Evolutionary conservation across 2,113 vertebrate genomes (phyloP), one percentile per base, ranked within the genome.

Genomic region (Hepsetus odoe): DNA sequence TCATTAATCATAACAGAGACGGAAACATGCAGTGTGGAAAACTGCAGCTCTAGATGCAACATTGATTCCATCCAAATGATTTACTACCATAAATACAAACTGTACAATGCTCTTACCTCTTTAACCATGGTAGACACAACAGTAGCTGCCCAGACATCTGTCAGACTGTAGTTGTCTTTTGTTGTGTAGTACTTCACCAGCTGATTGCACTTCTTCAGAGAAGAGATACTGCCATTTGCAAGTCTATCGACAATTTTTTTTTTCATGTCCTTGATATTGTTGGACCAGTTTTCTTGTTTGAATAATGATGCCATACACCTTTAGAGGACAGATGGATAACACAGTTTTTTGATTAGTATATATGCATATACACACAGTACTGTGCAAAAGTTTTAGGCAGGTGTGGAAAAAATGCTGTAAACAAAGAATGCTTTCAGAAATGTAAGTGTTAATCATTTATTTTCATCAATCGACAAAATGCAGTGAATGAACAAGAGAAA

Each of bases 261-360:
- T 74, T 28, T 61, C 22, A 74, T 26, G 13, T 22, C n/a, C 8
- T 74, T 26, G 6, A 64, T 24, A 13, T 30, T 30, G 18, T 1
- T 62, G 58, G 72, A 74, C 72, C 72, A 74, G 24, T 62, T 26
- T 46, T 38, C 20, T 28, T 74, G 16, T 46, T 74, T 13, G 26
- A 62, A 74, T 30, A 62, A 61, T 8, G 72, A 74, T 32, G 72
- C 72, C 72, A 74, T 74, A 28, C 72, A 74, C 72, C 72, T 74
- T 46, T 14, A 74, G 26, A 22, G 58, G 12, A 62, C 24, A 46
- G 30, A 64, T 59, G 14, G 10, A 49, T 3, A 46, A 69, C 3
- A 26, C 14, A 38, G 10, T 66, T 4, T 22, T 44, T 3, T 13
- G 0, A 18, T 64, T 20, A 64, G 8, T 33, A 32, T 35, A 1